Evolutionary conservation across 2,888 invertebrate genomes (phyloP).

Genomic region (Polydrusus pterygomalis): DNA sequence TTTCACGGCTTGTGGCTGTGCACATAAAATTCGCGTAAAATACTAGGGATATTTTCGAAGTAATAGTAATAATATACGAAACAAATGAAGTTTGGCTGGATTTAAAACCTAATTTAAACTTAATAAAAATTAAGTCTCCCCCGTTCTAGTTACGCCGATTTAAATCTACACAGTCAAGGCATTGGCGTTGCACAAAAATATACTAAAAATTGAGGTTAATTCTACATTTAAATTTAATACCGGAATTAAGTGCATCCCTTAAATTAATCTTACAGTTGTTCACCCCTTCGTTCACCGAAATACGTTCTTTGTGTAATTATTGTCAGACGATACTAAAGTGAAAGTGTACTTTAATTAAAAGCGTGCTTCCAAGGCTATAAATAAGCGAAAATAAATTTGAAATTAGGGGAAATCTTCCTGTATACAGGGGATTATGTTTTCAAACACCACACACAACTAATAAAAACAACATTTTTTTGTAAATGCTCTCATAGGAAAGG

Average conservation of each 20-base stretch:
- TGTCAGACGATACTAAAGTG: slow-evolving; percentile 22
- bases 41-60: no score
- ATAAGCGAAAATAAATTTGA: slow-evolving; percentile 21
- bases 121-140: no score
- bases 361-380: slow-evolving; percentile 4
- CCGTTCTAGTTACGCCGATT: no score
- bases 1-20: no score
- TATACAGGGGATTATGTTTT: neutral
- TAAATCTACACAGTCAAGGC: no score
- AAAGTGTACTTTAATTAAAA: slow-evolving; percentile 19
- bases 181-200: neutral
- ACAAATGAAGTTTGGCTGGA: no score
- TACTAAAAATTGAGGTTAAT: slow-evolving; percentile 2
- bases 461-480: no score
- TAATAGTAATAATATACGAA: no score
- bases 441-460: no score
- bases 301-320: slow-evolving; percentile 14
- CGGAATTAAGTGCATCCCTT: slow-evolving; percentile 12
- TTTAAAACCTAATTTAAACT: no score
- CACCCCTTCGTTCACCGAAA: slow-evolving; percentile 14
- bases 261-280: slow-evolving; percentile 14
- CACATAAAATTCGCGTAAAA: no score
- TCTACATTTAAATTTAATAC: slow-evolving; percentile 8
- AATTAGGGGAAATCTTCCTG: neutral
- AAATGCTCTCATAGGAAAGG: no score